phyloP scores from a whole-genome alignment of 2,888 invertebrate genomes.

The Coenonympha arcania region DNA sequence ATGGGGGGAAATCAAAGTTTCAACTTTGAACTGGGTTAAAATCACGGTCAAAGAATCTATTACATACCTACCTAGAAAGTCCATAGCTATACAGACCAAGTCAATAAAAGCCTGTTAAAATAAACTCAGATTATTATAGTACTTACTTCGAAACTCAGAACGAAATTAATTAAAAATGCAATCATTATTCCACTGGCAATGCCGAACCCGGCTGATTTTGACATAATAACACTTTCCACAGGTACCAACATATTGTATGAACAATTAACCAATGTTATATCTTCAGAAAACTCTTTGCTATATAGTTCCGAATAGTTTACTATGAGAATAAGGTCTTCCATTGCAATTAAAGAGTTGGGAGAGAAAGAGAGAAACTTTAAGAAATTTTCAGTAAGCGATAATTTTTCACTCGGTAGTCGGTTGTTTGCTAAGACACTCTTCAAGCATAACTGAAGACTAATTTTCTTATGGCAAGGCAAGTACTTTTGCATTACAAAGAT shows the following conservation, averaged over 20 bases:
- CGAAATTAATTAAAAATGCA: constrained; percentile 29
- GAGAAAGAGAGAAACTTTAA: not conserved
- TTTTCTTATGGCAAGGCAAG: constrained; percentile 2
- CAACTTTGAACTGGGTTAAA: too few species aligned
- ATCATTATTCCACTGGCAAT: constrained; percentile 36
- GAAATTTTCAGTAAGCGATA: too few species aligned
- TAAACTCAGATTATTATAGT: too few species aligned
- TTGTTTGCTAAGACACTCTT: constrained; percentile 9
- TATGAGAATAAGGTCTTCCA: constrained; percentile 27
- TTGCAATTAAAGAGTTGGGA: constrained; percentile 12
- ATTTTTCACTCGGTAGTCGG: not conserved
- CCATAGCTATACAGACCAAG: too few species aligned
- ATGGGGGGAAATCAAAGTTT: too few species aligned
- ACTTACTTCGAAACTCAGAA: constrained; percentile 31
- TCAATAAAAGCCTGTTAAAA: too few species aligned
- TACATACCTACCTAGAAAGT: too few species aligned
- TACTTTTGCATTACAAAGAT: constrained; percentile 15
- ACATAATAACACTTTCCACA: constrained; percentile 20
- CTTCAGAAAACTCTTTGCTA: constrained; percentile 14
- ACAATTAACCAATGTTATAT: constrained; percentile 5
- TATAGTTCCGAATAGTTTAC: constrained; percentile 29
- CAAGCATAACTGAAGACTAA: constrained; percentile 20
- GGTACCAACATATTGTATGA: constrained; percentile 6
- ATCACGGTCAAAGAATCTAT: too few species aligned
- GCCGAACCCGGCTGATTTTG: constrained; percentile 31